Percentiles rank a stretch among this genome's conserved stretches.
phyloP scores from a whole-genome alignment of 2,113 vertebrate species.

The Microcebus ravelobensis region DNA sequence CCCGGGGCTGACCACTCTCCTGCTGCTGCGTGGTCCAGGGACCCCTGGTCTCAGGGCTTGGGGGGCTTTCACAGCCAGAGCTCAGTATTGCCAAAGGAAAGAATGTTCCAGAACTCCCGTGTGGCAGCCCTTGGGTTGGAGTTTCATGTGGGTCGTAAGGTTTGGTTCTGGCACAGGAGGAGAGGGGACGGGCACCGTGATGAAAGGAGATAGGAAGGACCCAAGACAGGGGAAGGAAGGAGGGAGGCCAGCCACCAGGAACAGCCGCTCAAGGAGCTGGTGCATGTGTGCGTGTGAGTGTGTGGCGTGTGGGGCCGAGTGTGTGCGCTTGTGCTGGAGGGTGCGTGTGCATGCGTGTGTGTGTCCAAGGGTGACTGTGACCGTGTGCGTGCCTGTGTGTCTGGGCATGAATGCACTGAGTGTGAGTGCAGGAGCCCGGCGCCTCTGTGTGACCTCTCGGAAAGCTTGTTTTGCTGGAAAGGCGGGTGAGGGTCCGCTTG shows the following conservation, averaged over 20 bases:
- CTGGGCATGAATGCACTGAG: background rate
- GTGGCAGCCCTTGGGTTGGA: background rate
- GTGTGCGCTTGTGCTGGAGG: background rate
- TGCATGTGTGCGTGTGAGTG: background rate
- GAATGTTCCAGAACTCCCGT: background rate
- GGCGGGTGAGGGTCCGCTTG: too few relatives aligned
- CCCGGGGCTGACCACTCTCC: background rate
- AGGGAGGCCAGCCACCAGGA: background rate
- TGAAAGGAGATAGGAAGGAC: background rate
- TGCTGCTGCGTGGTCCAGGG: background rate
- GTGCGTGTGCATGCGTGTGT: accelerated
- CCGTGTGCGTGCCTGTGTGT: accelerated
- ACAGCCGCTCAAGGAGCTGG: too few relatives aligned
- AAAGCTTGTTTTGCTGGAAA: background rate
- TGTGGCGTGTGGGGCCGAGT: too few relatives aligned
- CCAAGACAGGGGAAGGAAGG: too few relatives aligned
- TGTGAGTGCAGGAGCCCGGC: accelerated
- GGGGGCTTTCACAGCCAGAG: background rate
- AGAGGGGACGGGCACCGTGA: background rate
- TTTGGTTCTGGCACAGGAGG: background rate
- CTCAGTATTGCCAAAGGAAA: background rate
- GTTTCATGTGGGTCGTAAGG: background rate
- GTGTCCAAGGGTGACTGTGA: background rate
- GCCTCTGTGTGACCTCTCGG: accelerated
- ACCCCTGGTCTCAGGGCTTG: background rate